Evolutionary conservation across 2,113 vertebrate genomes (phyloP).

Genomic region (Istiophorus platypterus): DNA sequence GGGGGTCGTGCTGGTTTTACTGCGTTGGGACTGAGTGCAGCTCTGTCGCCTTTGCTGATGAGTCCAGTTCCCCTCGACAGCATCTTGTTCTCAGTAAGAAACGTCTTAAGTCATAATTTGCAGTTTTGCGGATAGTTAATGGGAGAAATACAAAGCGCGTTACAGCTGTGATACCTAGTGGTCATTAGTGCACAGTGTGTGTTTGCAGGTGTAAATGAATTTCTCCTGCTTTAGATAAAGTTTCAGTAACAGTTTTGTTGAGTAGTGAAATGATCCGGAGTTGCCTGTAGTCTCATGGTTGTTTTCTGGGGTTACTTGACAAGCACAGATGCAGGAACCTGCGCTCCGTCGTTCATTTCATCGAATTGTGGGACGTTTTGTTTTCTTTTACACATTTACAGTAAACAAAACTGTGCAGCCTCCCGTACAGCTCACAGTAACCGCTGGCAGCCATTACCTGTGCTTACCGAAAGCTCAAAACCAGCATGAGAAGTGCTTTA

Average conservation of each 20-base stretch:
- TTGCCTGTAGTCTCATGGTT: too few species aligned
- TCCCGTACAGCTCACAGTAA: not conserved
- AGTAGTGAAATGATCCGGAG: too few species aligned
- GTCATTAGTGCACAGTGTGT: too few species aligned
- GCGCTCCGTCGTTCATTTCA: too few species aligned
- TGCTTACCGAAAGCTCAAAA: not conserved
- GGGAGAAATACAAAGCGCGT: too few species aligned
- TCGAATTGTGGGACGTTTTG: not conserved
- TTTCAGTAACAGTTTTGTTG: too few species aligned
- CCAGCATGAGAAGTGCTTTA: not conserved
- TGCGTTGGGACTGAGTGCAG: not conserved
- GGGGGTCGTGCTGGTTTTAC: not conserved
- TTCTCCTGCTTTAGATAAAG: not conserved
- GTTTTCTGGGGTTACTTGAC: too few species aligned
- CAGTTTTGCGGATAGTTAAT: too few species aligned
- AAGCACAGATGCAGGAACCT: not conserved
- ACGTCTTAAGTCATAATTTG: too few species aligned
- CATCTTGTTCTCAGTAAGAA: constrained; percentile 45
- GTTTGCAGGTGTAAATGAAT: too few species aligned
- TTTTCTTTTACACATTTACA: not conserved
- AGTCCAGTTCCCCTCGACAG: constrained; percentile 14
- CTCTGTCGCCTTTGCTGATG: constrained; percentile 9
- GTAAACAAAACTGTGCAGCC: too few species aligned
- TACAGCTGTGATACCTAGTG: too few species aligned
- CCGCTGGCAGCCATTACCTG: not conserved